These are phyloP conservation scores for Ichneumoninae sp. DNA, from an alignment of 2,888 invertebrate genomes.

Conservation along the genomic window DNA sequence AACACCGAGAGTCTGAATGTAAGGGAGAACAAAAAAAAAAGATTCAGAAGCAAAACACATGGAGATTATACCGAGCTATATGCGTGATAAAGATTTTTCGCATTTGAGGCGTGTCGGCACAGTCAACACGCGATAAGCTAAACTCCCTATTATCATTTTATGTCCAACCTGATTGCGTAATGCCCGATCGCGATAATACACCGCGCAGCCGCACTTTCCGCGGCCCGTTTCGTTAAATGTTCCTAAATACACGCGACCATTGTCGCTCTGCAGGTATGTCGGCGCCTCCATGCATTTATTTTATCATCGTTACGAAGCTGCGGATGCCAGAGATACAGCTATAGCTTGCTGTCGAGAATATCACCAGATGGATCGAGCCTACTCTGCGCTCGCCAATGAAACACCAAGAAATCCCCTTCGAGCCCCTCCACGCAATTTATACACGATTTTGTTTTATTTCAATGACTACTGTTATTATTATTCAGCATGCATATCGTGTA, in stretches of 20 bases:
- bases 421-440: conserved; percentile 18
- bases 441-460: conserved; percentile 3
- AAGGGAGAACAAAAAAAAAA: not conserved
- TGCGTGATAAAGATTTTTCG: not conserved
- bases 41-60: not conserved
- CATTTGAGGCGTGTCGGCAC: not conserved
- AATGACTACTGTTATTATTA: not conserved
- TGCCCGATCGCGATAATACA: not conserved
- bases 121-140: not conserved
- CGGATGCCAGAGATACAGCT: not conserved
- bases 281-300: not conserved
- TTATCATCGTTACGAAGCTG: not conserved
- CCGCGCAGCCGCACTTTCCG: not conserved
- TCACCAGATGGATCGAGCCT: conserved; percentile 35
- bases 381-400: conserved; percentile 25
- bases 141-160: not conserved
- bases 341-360: not conserved
- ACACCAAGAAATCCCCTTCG: conserved; percentile 30
- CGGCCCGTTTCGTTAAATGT: not conserved
- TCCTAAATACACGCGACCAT: not conserved
- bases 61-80: not conserved
- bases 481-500: conserved; percentile 1
- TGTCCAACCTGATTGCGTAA: not conserved
- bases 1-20: not conserved
- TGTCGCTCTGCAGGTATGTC: not conserved